Evolutionary conservation across 2,888 invertebrate species (phyloP).

Genomic region (Xestia sexstrigata): DNA sequence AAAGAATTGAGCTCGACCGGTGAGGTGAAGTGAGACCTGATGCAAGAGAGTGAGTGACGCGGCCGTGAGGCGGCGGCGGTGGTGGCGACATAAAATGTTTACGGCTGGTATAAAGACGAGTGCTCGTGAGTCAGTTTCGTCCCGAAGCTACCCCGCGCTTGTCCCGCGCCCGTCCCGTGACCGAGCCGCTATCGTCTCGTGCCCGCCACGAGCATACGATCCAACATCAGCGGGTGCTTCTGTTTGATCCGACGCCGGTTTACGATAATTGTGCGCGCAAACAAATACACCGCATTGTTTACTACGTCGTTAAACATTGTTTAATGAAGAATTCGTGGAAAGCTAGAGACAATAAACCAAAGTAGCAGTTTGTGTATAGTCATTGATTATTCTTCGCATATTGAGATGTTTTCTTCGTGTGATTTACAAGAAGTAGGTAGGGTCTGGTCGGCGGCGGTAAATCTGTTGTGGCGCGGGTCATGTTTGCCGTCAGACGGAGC

Average conservation of each 20-base stretch:
- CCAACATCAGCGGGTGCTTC: constrained; percentile 9
- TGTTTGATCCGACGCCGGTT: constrained; percentile 43
- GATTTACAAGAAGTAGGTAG: constrained; percentile 28
- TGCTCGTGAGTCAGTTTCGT: constrained; percentile 21
- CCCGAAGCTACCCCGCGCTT: background rate
- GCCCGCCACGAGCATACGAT: background rate
- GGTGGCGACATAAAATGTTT: constrained; percentile 33
- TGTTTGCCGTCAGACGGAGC: constrained; percentile 24
- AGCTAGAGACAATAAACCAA: constrained; percentile 34
- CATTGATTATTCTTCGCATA: constrained; percentile 39
- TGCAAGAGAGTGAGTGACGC: background rate
- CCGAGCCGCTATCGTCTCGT: background rate
- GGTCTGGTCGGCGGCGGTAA: constrained; percentile 24
- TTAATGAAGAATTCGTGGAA: constrained; percentile 40
- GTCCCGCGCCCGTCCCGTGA: background rate
- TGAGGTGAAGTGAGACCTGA: background rate
- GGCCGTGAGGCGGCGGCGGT: background rate
- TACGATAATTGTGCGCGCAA: constrained; percentile 46
- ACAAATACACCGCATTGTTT: constrained; percentile 48
- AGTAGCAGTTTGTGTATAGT: constrained; percentile 36
- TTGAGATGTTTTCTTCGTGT: constrained; percentile 37
- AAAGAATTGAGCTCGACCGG: background rate
- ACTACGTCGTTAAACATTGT: constrained; percentile 44
- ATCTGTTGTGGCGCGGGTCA: constrained; percentile 26
- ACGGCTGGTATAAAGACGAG: constrained; percentile 40